These are phyloP conservation scores for Ceratitis capitata DNA, from an alignment of 1,140 invertebrate genomes.

Conservation along the genomic window DNA sequence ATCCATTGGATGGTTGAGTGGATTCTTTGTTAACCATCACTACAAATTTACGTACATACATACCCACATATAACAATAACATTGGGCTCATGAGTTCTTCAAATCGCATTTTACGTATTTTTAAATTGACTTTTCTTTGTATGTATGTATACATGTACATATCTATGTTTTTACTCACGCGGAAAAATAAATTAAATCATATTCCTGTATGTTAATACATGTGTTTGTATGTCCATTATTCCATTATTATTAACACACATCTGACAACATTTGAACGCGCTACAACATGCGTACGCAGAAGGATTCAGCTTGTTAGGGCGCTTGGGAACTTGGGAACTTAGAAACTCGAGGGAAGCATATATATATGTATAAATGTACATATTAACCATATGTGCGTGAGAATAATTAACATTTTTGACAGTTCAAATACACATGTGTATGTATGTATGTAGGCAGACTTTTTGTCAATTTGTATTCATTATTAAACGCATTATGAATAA, in stretches of 20 bases:
- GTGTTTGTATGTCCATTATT: not conserved
- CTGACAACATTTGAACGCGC: not conserved
- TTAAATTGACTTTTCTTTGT: too few relatives aligned
- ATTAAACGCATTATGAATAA: not conserved
- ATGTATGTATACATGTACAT: too few relatives aligned
- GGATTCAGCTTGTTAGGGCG: not conserved
- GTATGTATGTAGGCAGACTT: not conserved
- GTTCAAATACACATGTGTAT: too few relatives aligned
- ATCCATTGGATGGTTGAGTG: not conserved
- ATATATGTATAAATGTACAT: too few relatives aligned
- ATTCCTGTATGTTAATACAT: not conserved
- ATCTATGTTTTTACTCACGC: not conserved
- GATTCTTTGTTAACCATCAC: slow-evolving; percentile 15
- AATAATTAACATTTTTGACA: not conserved
- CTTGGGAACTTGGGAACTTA: not conserved
- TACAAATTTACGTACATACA: too few relatives aligned
- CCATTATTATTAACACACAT: not conserved
- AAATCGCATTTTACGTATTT: not conserved
- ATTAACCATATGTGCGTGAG: not conserved
- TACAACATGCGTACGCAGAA: not conserved
- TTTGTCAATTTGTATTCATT: not conserved
- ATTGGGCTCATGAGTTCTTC: not conserved
- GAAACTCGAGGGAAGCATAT: too few relatives aligned
- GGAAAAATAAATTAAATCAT: not conserved
- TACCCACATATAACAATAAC: slow-evolving; percentile 2